Base-by-base conservation (phyloP, 2,888 invertebrate species). In the Notodonta ziczac region DNA sequence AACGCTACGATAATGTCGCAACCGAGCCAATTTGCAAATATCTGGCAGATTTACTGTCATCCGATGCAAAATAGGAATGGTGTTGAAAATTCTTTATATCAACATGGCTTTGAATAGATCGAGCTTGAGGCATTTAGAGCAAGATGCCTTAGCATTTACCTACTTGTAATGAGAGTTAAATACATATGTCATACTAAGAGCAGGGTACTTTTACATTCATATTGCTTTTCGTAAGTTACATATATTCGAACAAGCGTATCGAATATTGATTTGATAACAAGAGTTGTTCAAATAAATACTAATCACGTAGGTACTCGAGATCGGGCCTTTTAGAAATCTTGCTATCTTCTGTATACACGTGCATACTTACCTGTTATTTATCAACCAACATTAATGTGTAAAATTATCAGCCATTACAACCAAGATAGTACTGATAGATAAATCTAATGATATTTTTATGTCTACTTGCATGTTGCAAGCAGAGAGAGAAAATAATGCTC, bases 21-120 rank as follows among this genome's bases (percentile, higher is more conserved):
- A 71, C 62, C 56, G 60, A 59, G 69, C 76, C 76, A 76, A 81
- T 81, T 81, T 80, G 78, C 69, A 71, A 72, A 70, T 73, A 67
- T 62, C 70, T 65, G 78, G 78, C 78, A 73, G 72, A 71, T 78
- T 78, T 76, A 81, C 74, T 71, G 60, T 69, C 57, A 58, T 57
- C 58, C 59, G 65, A 60, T 69, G 62, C 61, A 59, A 65, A 60
- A 65, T 64, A 65, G 59, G 58, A 60, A 54, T 67, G 61, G 54
- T 40, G 56, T 40, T 48, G 55, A 55, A 48, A 59, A 42, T 55
- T 0, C 6, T 54, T 39, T 54, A 52, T 12, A 13, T 13, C 13
- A 16, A 24, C 13, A 46, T n/a, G 4, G n/a, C n/a, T 46, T 46
- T 4, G 13, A n/a, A 46, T 46, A 5, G n/a, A 46, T 46, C 46